Evolutionary conservation across 2,113 vertebrate genomes (phyloP), one percentile per base, ranked within the genome.

Genomic region (Phoxinus phoxinus): DNA sequence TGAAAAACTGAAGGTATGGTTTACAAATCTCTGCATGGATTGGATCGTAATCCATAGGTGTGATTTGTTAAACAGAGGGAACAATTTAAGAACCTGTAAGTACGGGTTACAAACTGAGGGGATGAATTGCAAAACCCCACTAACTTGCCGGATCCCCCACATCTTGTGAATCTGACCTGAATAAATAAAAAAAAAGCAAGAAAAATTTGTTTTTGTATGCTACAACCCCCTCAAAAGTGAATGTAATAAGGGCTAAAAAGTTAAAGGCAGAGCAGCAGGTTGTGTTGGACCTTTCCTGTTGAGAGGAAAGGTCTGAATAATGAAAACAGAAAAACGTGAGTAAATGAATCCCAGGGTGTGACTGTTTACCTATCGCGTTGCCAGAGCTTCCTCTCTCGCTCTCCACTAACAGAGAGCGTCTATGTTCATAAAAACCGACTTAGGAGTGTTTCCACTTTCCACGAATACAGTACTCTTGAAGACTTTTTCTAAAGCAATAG

Each of bases 321-420:
- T 80, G 77, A 84, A 90, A 92, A 93, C 87, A 81, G 86, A 90
- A 90, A 90, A 61, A 87, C 10, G 84, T 88, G 89, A 90, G 87
- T 88, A 91, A 91, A 92, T 92, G 89, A 93, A 93, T 91, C 78
- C 82, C 89, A 90, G 93, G 93, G 92, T 81, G 89, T 91, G 88
- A 90, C 89, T 92, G 92, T 93, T 93, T 93, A 90, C 88, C 74
- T 84, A 87, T 85, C 86, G 80, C 84, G 80, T 88, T 56, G 78
- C 65, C 69, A 74, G 35, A 81, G 23, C 74, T 86, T 83, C 48
- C 81, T 44, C 44, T 75, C 67, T 63, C n/a, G 13, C 59, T 46
- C 65, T 74, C 61, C 61, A 48, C 48, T 37, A 83, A 88, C 87
- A 86, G 69, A 84, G 82, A 71, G 56, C 30, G 37, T 69, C 48